phyloP scores from a whole-genome alignment of 2,113 vertebrate genomes.

The Melanotaenia duboulayi region DNA sequence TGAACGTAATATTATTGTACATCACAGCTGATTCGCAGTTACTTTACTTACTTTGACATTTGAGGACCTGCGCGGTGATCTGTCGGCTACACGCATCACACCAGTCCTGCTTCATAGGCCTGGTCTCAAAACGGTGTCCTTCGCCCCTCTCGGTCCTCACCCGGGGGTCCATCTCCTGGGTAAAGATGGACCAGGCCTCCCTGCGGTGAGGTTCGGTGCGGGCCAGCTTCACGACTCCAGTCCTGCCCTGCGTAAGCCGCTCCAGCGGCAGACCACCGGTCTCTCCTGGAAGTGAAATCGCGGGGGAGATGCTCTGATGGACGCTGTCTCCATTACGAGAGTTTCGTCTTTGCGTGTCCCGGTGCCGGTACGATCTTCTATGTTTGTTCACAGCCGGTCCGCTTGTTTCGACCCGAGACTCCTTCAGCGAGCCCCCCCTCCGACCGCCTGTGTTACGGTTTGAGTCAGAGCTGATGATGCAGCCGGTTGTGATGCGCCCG shows the following conservation, averaged over 20 bases:
- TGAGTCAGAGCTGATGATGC: conserved; percentile 28
- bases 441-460: conserved; percentile 42
- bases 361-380: conserved; percentile 32
- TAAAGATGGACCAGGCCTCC: conserved; percentile 91
- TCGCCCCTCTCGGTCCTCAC: conserved; percentile 83
- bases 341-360: conserved; percentile 34
- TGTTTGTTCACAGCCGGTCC: conserved; percentile 16
- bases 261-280: conserved; percentile 58
- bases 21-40: not conserved
- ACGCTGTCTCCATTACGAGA: conserved; percentile 32
- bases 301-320: conserved; percentile 29
- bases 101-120: conserved; percentile 83
- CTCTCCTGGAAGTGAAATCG: not conserved
- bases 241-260: conserved; percentile 77
- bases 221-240: conserved; percentile 80
- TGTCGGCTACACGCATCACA: conserved; percentile 88
- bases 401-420: conserved; percentile 16
- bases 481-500: conserved; percentile 17
- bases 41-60: conserved; percentile 89
- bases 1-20: too few relatives aligned
- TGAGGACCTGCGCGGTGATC: conserved; percentile 83
- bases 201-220: conserved; percentile 81
- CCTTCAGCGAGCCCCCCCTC: conserved; percentile 33
- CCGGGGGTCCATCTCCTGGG: conserved; percentile 78
- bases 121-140: conserved; percentile 85